Evolutionary conservation across 1,140 invertebrate genomes (phyloP).

Genomic region (Dendroctonus ponderosae): DNA sequence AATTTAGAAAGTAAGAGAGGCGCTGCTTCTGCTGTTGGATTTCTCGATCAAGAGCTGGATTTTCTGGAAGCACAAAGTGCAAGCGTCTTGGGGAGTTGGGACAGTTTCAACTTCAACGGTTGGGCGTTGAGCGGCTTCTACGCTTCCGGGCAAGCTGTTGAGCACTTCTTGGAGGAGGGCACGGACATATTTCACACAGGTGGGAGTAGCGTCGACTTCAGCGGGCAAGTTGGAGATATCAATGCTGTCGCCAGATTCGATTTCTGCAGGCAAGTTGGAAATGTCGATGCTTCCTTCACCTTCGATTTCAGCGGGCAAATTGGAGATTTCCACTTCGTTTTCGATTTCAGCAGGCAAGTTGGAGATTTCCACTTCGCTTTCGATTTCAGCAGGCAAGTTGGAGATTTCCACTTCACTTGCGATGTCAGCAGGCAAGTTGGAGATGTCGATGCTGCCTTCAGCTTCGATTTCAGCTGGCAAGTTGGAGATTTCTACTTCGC

Average conservation of each 20-base stretch:
- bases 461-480: conserved; percentile 12
- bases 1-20: conserved; percentile 8
- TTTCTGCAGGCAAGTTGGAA: conserved; percentile 11
- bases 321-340: background rate
- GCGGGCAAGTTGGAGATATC: conserved; percentile 3
- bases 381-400: conserved; percentile 12
- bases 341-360: background rate
- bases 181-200: conserved; percentile 28
- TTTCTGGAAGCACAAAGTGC: conserved; percentile 25
- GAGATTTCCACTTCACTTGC: background rate
- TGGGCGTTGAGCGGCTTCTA: conserved; percentile 5
- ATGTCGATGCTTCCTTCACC: background rate
- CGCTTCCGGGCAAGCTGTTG: conserved; percentile 1
- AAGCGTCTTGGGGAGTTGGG: conserved; percentile 3
- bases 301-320: conserved; percentile 1
- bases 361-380: background rate
- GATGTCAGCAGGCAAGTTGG: conserved; percentile 8
- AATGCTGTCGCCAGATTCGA: background rate
- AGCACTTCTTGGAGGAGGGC: conserved; percentile 23
- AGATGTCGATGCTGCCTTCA: background rate
- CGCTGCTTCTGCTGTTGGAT: conserved; percentile 18
- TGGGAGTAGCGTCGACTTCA: conserved; percentile 10
- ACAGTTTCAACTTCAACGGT: background rate
- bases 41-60: conserved; percentile 24
- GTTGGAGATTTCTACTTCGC: conserved; percentile 4